Evolutionary conservation across 2,888 invertebrate genomes (phyloP), one percentile per base, ranked within the genome.

Genomic region (Calliopum simillimum): DNA sequence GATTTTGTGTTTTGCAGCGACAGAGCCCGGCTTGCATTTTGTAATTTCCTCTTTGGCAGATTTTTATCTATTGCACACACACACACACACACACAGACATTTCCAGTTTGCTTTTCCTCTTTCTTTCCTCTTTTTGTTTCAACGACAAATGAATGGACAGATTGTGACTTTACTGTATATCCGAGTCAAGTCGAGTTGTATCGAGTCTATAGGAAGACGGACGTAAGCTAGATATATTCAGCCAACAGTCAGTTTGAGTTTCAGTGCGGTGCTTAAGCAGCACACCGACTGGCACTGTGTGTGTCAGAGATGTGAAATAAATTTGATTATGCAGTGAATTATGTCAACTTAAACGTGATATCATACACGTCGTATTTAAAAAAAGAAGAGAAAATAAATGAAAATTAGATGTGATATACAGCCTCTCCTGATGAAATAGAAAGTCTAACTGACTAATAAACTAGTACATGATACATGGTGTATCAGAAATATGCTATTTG

Each of bases 271-370:
- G 33, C 33, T 33, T 1, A 8, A 33, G 33, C n/a, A n/a, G n/a
- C n/a, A n/a, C n/a, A n/a, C n/a, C n/a, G 1, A 8, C 33, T 51
- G 51, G 51, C 16, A 1, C 11, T 21, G 51, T 21, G 51, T 16
- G 51, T 16, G 3, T 16, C 4, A 16, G 51, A 51, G 51, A 51
- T 16, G 51, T 19, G 51, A 16, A 51, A 51, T 51, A 51, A 51
- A 51, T 51, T 21, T 19, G 51, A 51, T 51, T 51, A 51, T n/a
- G 51, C 51, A 11, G 51, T 21, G 21, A 51, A 51, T 51, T 51
- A 51, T 51, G 51, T 51, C 51, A 51, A 51, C n/a, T 51, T 21
- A 16, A 21, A 3, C 51, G n/a, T 51, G 51, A 51, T 51, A 51
- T 51, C 51, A 51, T 51, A 51, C 1, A 13, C 4, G 49, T 46